A percentile compares a stretch with the other conserved stretches of the same genome.
phyloP scores from a whole-genome alignment of 37 sponge, comb jelly and placozoan species.

The Bolinopsis microptera region DNA sequence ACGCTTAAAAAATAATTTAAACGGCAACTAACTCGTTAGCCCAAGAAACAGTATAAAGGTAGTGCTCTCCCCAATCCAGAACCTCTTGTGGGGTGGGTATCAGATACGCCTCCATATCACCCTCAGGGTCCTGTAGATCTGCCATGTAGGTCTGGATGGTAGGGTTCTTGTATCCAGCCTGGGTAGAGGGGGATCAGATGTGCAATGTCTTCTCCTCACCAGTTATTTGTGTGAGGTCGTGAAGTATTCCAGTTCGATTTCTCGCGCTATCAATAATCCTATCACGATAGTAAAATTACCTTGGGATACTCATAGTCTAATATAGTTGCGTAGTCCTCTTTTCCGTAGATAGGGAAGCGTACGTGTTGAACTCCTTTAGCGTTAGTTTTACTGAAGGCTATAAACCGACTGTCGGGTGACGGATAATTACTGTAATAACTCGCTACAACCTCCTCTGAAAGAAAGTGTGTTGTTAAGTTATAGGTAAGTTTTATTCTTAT shows the following conservation, averaged over 20 bases:
- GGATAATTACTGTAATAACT: constrained; percentile 44
- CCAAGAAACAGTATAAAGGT: constrained; percentile 56
- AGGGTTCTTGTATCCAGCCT: constrained; percentile 41
- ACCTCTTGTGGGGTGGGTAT: constrained; percentile 50
- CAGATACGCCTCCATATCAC: background rate
- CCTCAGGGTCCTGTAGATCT: background rate
- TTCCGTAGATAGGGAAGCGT: constrained; percentile 40
- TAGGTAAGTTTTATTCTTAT: too few relatives aligned
- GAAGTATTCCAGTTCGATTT: background rate
- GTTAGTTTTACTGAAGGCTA: background rate
- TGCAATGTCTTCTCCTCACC: too few relatives aligned
- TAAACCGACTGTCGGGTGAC: constrained; percentile 23
- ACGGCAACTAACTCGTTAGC: constrained; percentile 49
- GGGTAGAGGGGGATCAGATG: too few relatives aligned
- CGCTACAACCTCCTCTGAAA: constrained; percentile 31
- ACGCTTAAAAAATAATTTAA: too few relatives aligned
- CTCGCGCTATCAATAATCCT: too few relatives aligned
- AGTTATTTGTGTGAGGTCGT: too few relatives aligned
- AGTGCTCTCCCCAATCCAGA: constrained; percentile 55
- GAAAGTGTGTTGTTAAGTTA: background rate
- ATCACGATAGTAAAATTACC: too few relatives aligned
- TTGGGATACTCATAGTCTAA: constrained; percentile 60
- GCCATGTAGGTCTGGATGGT: background rate
- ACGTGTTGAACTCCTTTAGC: constrained; percentile 51
- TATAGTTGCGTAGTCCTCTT: background rate